Base-by-base conservation (phyloP, 2,797 vertebrate genomes). In the Brachymystax lenok region DNA sequence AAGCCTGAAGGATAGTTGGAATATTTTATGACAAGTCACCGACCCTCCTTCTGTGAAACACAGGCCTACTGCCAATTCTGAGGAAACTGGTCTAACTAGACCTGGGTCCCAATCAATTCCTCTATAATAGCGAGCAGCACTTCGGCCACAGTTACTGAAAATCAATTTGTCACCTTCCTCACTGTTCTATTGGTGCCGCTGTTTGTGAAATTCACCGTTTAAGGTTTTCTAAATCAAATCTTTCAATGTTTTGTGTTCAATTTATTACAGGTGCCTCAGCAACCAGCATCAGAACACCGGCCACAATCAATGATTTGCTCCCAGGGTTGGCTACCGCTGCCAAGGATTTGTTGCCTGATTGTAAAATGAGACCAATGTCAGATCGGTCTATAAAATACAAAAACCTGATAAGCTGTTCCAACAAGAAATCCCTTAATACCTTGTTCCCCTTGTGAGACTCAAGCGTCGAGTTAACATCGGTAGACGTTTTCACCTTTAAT, bases 251-350 rank as follows among this genome's bases (percentile, higher is more conserved):
- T 74, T 70, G 27, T 46, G 21, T 73, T 68, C 12, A 24, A 75
- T 70, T 79, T 74, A 56, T 70, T 51, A 46, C 51, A 51, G 51
- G 54, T 51, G 63, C 46, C 63, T 74, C 50, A 66, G 74, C 74
- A 74, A 66, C 40, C 73, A 19, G 75, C 69, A 67, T 33, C n/a
- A 27, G 1, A 63, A 63, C 8, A 19, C 24, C 10, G 50, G 69
- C 24, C 66, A 69, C 56, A 77, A 79, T 82, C 71, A 76, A 79
- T 69, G 63, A 73, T 46, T 63, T 78, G 16, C 74, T 73, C 72
- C 74, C 69, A 61, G 77, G n/a, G 21, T 27, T 6, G 51, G 46
- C 40, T 66, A 61, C 35, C 16, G 24, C 59, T 73, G 70, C 46
- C 8, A 66, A 64, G 52, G n/a, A 16, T 67, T 66, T 13, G 17